A percentile compares a stretch with the other conserved stretches of the same genome.
Conservation (phyloP, 2,888 invertebrate genomes). For the Aphodius sticticus region DNA sequence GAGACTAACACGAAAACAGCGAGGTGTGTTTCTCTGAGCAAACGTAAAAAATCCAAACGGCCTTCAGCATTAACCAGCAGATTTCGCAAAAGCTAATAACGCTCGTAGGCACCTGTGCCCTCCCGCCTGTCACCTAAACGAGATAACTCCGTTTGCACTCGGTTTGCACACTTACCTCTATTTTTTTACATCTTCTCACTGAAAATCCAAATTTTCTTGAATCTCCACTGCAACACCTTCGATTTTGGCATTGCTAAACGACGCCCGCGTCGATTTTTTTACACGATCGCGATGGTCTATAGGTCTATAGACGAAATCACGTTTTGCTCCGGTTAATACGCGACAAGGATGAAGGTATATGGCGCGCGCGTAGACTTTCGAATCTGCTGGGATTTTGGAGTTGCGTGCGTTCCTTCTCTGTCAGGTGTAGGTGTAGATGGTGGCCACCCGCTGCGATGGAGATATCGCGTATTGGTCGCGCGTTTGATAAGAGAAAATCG, state of each 20-base stretch:
- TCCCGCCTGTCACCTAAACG: neutral
- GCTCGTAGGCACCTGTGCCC: neutral
- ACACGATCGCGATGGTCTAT: neutral
- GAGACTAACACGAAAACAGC: neutral
- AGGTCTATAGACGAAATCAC: neutral
- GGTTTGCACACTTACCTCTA: neutral
- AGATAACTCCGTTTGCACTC: constrained; percentile 11
- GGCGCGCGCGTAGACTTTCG: constrained; percentile 27
- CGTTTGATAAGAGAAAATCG: constrained; percentile 5
- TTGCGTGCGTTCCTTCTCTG: constrained; percentile 23
- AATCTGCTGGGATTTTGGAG: constrained; percentile 16
- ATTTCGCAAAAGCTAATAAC: neutral
- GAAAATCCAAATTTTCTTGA: neutral
- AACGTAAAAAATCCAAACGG: neutral
- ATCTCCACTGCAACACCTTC: neutral
- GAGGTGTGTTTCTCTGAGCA: neutral
- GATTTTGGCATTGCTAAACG: constrained; percentile 5
- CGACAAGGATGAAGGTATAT: neutral
- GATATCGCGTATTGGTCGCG: constrained; percentile 9
- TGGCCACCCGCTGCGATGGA: constrained; percentile 16
- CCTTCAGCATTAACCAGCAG: neutral
- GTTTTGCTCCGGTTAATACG: neutral
- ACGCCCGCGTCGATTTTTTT: constrained; percentile 10
- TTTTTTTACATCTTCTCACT: neutral
- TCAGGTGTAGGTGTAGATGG: constrained; percentile 17